A percentile compares a stretch with the other conserved stretches of the same genome.
Conservation (phyloP, 2,113 vertebrate genomes). For the Carlito syrichta region DNA sequence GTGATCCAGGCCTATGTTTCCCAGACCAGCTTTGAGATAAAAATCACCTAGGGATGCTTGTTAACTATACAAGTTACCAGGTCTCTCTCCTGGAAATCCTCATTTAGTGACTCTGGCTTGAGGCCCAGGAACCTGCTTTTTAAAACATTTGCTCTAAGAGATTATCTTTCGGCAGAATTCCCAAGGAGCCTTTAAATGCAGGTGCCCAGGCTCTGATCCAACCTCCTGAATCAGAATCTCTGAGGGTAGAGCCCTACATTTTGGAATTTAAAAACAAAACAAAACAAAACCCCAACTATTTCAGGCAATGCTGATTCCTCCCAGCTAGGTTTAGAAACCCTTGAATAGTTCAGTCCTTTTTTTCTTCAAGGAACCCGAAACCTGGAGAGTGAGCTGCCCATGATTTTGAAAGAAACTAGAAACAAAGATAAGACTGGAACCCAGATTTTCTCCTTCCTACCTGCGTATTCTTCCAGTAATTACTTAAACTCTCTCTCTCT, state of each 20-base stretch:
- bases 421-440: neutral
- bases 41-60: neutral
- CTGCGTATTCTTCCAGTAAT: neutral
- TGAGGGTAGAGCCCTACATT: neutral
- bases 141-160: neutral
- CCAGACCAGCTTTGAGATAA: neutral
- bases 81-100: neutral
- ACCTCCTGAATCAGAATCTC: neutral
- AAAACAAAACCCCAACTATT: no score
- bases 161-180: neutral
- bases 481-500: neutral
- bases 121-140: neutral
- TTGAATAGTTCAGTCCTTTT: neutral
- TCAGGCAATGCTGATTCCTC: no score
- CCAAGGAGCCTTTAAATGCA: neutral
- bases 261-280: neutral
- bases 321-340: neutral
- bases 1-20: neutral
- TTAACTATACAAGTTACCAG: neutral
- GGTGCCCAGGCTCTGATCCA: neutral
- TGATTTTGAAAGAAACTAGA: neutral
- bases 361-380: neutral
- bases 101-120: neutral
- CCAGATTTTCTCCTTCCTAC: neutral
- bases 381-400: neutral